Conservation (phyloP, 2,113 vertebrate genomes). For the Paralichthys olivaceus region DNA sequence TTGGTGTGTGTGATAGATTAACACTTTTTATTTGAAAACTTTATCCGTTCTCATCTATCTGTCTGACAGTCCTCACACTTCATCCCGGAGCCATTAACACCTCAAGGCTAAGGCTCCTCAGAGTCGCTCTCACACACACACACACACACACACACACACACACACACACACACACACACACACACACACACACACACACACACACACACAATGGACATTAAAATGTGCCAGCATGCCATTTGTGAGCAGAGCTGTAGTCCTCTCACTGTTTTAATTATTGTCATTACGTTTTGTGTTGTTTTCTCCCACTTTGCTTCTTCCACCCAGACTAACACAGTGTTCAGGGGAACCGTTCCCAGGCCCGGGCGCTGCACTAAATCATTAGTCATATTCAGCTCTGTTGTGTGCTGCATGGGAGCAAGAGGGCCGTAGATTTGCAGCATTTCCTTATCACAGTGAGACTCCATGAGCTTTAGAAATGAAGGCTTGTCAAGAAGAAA, state of each 20-base stretch:
- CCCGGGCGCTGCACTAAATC: conserved; percentile 34
- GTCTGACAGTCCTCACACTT: conserved; percentile 43
- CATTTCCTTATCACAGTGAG: conserved; percentile 52
- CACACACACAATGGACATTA: conserved; percentile 17
- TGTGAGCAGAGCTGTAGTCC: conserved; percentile 54
- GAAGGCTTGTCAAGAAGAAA: conserved; percentile 45
- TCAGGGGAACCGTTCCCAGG: conserved; percentile 56
- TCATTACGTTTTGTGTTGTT: conserved; percentile 61
- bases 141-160: not conserved
- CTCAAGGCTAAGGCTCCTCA: conserved; percentile 14
- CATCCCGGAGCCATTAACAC: conserved; percentile 44
- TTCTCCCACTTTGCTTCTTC: conserved; percentile 47
- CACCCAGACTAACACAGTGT: conserved; percentile 12
- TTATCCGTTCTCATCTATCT: conserved; percentile 13
- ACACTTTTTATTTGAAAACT: conserved; percentile 6
- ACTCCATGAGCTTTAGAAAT: conserved; percentile 53
- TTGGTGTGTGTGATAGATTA: conserved; percentile 13
- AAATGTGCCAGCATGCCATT: conserved; percentile 48
- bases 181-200: conserved; percentile 10
- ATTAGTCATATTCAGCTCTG: conserved; percentile 50
- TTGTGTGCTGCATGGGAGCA: conserved; percentile 38
- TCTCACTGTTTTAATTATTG: conserved; percentile 70
- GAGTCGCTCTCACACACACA: no score
- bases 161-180: conserved; percentile 1
- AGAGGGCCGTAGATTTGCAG: conserved; percentile 32